Percentiles rank a stretch among this genome's conserved stretches.
These are phyloP conservation scores for Pangasius macronema DNA, from an alignment of 2,797 vertebrate species.

Conservation along the genomic window DNA sequence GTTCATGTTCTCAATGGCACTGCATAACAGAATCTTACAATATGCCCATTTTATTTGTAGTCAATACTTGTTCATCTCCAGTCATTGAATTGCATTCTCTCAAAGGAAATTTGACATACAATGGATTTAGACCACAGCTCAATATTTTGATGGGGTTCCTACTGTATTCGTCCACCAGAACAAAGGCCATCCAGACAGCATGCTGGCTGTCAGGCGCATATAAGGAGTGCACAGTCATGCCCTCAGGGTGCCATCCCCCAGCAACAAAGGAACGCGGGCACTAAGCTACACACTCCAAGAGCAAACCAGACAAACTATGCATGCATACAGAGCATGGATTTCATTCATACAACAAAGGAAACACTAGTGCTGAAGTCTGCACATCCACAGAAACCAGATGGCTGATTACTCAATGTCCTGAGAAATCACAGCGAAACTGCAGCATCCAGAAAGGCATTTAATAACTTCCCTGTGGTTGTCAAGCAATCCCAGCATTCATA, in stretches of 20 bases:
- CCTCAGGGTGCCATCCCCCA: conserved; percentile 58
- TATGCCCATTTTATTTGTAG: neutral
- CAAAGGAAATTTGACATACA: conserved; percentile 20
- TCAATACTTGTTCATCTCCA: conserved; percentile 16
- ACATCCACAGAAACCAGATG: conserved; percentile 36
- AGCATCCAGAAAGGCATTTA: conserved; percentile 32
- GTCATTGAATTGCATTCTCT: neutral
- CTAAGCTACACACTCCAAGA: conserved; percentile 33
- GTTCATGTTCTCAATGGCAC: conserved; percentile 13
- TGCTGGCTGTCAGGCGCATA: conserved; percentile 44
- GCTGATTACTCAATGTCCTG: conserved; percentile 25
- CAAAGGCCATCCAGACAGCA: conserved; percentile 52
- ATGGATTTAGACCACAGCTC: conserved; percentile 18
- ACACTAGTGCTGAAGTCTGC: conserved; percentile 14
- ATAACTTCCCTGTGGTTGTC: conserved; percentile 16
- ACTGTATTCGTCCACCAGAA: conserved; percentile 47
- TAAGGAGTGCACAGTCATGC: conserved; percentile 39
- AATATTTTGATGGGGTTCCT: conserved; percentile 39
- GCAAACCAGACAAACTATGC: conserved; percentile 22
- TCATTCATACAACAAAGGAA: conserved; percentile 34
- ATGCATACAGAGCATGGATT: conserved; percentile 1
- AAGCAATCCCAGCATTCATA: conserved; percentile 22
- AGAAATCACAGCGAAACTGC: conserved; percentile 23
- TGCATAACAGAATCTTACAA: conserved; percentile 1
- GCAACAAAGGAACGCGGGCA: conserved; percentile 55